Percentiles rank a stretch among this genome's conserved stretches.
Conservation (phyloP, 2,797 vertebrate genomes). For the Acrocephalus scirpaceus region DNA sequence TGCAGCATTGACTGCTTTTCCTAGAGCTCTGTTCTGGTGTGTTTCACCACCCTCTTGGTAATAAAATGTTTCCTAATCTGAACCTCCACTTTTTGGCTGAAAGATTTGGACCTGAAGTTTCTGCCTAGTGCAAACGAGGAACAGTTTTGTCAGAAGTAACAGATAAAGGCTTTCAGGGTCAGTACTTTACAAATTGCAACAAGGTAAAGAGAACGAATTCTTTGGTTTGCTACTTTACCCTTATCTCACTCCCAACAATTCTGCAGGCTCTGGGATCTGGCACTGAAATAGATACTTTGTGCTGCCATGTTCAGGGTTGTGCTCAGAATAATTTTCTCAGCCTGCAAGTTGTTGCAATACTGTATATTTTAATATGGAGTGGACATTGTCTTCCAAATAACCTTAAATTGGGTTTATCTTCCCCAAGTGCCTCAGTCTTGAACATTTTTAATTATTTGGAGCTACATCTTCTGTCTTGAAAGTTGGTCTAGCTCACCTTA, state of each 20-base stretch:
- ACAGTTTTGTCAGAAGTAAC: not conserved
- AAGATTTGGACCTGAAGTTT: not conserved
- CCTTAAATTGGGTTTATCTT: not conserved
- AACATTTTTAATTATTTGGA: not conserved
- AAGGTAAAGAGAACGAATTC: not conserved
- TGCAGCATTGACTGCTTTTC: not conserved
- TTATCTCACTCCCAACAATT: not conserved
- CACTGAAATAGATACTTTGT: not conserved
- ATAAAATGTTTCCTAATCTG: not conserved
- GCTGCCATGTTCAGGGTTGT: rapidly evolving
- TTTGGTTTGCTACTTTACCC: not conserved
- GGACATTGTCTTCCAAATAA: not conserved
- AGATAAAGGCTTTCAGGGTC: not conserved
- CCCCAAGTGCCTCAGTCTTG: not conserved
- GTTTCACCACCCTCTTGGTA: not conserved
- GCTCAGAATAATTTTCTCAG: not conserved
- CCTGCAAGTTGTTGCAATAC: rapidly evolving
- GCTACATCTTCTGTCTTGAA: not conserved
- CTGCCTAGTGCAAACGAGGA: not conserved
- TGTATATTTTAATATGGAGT: not conserved
- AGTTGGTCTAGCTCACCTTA: not conserved
- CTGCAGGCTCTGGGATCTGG: not conserved
- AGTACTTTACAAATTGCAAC: not conserved
- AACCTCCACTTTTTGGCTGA: not conserved
- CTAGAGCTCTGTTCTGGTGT: not conserved